phyloP scores from a whole-genome alignment of 2,797 vertebrate genomes.

The Hydrophis major region DNA sequence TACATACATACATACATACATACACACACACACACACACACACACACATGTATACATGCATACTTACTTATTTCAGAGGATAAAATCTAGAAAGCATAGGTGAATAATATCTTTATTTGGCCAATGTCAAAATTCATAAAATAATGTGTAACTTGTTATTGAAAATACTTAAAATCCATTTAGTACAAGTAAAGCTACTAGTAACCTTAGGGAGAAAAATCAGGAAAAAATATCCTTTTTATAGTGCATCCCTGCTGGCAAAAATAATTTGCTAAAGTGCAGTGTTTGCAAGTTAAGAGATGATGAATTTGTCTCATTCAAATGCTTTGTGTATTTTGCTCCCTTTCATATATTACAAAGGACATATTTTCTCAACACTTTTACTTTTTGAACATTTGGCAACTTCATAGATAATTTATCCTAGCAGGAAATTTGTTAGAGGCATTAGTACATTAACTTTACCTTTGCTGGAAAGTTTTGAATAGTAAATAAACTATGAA shows the following conservation, averaged over 20 bases:
- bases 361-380: rapidly evolving
- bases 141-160: not conserved
- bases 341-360: not conserved
- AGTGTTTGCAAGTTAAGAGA: not conserved
- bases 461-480: not conserved
- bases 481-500: not conserved
- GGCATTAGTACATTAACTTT: conserved; percentile 13
- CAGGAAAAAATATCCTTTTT: not conserved
- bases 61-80: not conserved
- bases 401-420: not conserved
- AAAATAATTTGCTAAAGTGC: not conserved
- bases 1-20: too few species aligned
- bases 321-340: not conserved
- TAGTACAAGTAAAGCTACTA: not conserved
- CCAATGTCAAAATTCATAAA: not conserved
- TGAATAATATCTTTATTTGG: not conserved
- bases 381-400: conserved; percentile 6
- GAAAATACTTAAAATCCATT: not conserved
- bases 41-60: too few species aligned
- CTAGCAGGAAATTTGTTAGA: not conserved
- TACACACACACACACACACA: too few species aligned
- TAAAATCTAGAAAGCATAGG: not conserved
- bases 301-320: not conserved
- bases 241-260: not conserved
- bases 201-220: not conserved